Base-by-base conservation (phyloP, 2,888 invertebrate species). In the Ecliptopera silaceata region DNA sequence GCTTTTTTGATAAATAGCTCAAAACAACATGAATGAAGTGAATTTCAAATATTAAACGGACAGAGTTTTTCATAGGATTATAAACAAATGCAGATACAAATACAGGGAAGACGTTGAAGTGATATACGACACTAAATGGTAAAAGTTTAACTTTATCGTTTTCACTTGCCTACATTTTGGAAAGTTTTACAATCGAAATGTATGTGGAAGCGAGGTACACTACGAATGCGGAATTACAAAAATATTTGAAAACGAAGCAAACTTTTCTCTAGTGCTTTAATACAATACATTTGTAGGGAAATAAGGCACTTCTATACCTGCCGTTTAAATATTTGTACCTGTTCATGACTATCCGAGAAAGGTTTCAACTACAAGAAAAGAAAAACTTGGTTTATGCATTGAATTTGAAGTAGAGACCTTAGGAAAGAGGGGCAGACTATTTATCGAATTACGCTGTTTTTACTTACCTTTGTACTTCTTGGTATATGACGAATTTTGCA, bases 331-430 rank as follows among this genome's bases (percentile, higher is more conserved):
- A 75, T 13, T 79, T 80, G 80, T 91, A 91, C 91, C 91, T 91
- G 91, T 79, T 91, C 86, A 79, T 91, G 88, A 86, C 91, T 91
- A 88, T 91, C 91, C 91, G 91, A 91, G 80, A 85, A 91, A 80
- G 91, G 91, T 86, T 88, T 88, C 85, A 91, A 88, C 91, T 91
- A 91, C 89, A 91, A 87, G 84, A 82, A 86, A 82, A 82, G 77
- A 86, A 87, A 66, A 64, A 64, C 45, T 60, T 56, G 42, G 54
- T 64, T 64, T 66, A 66, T 61, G 66, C 58, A 66, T 61, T 55
- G 55, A 64, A 63, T 56, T 54, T 52, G 18, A 57, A 56, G 45
- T 47, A 55, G 53, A 49, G 12, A 29, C 26, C 46, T 29, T 20
- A 38, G 46, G 39, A 42, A 15, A 43, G 18, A 48, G n/a, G 32